Base-by-base conservation (phyloP, 2,888 invertebrate genomes). In the Blastobasis lacticolella region DNA sequence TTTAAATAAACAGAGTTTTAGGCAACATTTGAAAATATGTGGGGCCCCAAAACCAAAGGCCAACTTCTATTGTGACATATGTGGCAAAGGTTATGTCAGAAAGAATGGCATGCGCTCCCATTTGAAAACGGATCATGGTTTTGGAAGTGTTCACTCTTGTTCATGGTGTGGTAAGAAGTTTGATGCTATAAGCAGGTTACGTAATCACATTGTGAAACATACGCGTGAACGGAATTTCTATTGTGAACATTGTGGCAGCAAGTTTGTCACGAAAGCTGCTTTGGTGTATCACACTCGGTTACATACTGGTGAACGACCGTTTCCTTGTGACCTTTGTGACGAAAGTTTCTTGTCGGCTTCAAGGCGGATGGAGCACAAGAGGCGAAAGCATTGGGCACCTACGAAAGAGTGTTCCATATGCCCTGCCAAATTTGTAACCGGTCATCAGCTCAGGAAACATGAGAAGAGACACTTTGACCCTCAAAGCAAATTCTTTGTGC, bases 301-400 rank as follows among this genome's bases (percentile, higher is more conserved):
- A 1, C 86, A 87, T 53, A 86, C 86, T 0, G 86, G 86, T 0
- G 86, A 87, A 51, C 67, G 64, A 42, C 86, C 86, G 0, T 86
- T 73, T 48, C 70, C 75, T 5, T 87, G 86, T 61, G 80, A 84
- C 10, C 41, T 79, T 49, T 87, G 86, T 50, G 60, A 64, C n/a
- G 81, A 82, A 54, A 76, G 71, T 38, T 87, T 87, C 50, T 57
- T 84, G 2, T 82, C 82, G 0, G 75, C 83, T 4, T 83, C 84
- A 1, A 67, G 82, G 55, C 67, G 84, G 51, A 74, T 78, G 71
- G 80, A 77, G 53, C 84, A 85, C 53, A 80, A 74, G 46, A 59
- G 68, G 37, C 60, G 81, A 10, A 81, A 78, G 49, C 84, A 85
- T 57, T 71, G 79, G 23, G 80, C 68, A n/a, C 82, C 82, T 3